phyloP scores from a whole-genome alignment of 2,113 vertebrate genomes.

The Phyllostomus discolor region DNA sequence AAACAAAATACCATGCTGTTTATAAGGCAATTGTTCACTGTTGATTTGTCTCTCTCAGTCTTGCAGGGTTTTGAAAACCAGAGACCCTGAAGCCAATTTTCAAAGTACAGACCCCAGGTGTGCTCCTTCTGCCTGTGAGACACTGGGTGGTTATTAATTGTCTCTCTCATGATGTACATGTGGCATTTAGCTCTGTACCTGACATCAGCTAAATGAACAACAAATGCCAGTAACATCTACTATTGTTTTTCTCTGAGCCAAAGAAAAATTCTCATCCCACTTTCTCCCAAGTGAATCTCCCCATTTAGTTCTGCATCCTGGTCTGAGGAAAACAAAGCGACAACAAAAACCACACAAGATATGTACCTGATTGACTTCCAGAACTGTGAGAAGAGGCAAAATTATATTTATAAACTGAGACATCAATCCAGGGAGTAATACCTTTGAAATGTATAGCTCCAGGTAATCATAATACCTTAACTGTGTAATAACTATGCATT shows the following conservation, averaged over 20 bases:
- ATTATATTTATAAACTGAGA: background rate
- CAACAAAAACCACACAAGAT: background rate
- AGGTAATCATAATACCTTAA: background rate
- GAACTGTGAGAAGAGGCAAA: background rate
- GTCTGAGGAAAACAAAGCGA: background rate
- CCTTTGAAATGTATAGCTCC: background rate
- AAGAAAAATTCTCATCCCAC: background rate
- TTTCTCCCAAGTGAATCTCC: background rate
- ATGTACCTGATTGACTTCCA: background rate
- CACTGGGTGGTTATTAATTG: constrained; percentile 37
- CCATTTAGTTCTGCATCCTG: background rate
- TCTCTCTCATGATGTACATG: constrained; percentile 24
- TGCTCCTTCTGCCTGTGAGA: constrained; percentile 7
- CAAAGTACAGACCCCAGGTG: constrained; percentile 32
- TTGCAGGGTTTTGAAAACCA: background rate
- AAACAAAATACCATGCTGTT: background rate
- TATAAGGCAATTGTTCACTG: background rate
- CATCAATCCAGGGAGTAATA: background rate
- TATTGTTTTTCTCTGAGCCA: constrained; percentile 27
- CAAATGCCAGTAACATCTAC: constrained; percentile 63
- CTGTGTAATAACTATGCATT: background rate
- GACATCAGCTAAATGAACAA: constrained; percentile 56
- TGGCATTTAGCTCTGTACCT: constrained; percentile 51
- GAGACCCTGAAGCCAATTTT: constrained; percentile 14
- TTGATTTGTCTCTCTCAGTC: background rate